Evolutionary conservation across 2,797 vertebrate species (phyloP), one percentile per base, ranked within the genome.

Genomic region (Myiothlypis chrysogaster): DNA sequence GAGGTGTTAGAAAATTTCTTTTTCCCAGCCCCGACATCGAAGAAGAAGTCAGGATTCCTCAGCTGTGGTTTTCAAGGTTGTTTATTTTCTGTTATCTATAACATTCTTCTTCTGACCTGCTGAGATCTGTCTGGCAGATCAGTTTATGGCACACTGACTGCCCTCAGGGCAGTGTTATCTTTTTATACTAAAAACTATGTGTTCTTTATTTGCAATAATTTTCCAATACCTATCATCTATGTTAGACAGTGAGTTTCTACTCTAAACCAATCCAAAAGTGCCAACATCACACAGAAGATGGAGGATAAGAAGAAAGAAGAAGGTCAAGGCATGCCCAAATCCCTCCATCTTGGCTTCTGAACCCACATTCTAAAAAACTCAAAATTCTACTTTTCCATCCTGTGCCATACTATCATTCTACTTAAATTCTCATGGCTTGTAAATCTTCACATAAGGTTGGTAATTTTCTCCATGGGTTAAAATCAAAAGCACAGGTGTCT

Each of bases 121-220:
- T n/a, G 32, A 55, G 53, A 4, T n/a, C 20, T 53, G 52, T 53
- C 52, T 4, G 3, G 32, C 9, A n/a, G 8, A 32, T 55, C 4
- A 1, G 20, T 55, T 6, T 7, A 0, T 22, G 53, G 53, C 32
- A n/a, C 53, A 22, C 20, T n/a, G 20, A n/a, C 32, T 1, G 4
- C 13, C 53, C 32, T 55, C 9, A 22, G 32, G 53, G 32, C 3
- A 2, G 8, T 1, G 9, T 14, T 55, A 14, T 22, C 32, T 55
- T 55, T n/a, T 55, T n/a, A 55, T 55, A 22, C 32, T 55, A n/a
- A n/a, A 55, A 55, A 55, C 32, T 55, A 55, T 0, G 0, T n/a
- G 32, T 55, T 22, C 13, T 10, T 55, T 55, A n/a, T 22, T 55
- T 55, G n/a, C 53, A 55, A 22, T 55, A 55, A n/a, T 14, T 55